Conservation (phyloP, 2,888 invertebrate species). For the Eupelmus urozonus region DNA sequence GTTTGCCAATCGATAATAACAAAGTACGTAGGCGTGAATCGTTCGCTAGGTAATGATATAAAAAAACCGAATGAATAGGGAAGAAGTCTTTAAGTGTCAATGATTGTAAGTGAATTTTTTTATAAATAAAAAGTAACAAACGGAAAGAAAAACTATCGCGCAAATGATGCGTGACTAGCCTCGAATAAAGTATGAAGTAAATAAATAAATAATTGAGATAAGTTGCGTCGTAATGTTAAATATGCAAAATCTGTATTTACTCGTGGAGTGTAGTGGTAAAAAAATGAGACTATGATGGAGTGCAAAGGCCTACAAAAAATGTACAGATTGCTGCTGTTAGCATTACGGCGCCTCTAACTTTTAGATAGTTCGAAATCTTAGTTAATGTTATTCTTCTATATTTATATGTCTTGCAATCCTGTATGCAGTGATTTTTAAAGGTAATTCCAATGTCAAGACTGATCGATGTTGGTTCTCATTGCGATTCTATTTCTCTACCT, state of each 20-base stretch:
- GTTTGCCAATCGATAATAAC: constrained; percentile 56
- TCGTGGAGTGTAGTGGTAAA: constrained; percentile 47
- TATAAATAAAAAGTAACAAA: constrained; percentile 47
- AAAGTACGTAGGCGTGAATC: constrained; percentile 31
- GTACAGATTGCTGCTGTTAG: constrained; percentile 52
- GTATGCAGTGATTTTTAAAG: constrained; percentile 74
- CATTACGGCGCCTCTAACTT: constrained; percentile 55
- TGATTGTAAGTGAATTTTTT: constrained; percentile 56
- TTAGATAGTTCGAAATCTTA: constrained; percentile 61
- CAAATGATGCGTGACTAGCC: constrained; percentile 34
- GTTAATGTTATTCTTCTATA: constrained; percentile 68
- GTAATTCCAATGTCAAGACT: constrained; percentile 76
- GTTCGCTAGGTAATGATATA: constrained; percentile 43
- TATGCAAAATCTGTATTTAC: constrained; percentile 63
- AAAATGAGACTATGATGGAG: constrained; percentile 45
- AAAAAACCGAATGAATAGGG: constrained; percentile 31
- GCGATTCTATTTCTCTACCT: constrained; percentile 63
- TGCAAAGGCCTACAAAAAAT: constrained; percentile 62
- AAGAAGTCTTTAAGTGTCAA: constrained; percentile 54
- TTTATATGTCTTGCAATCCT: constrained; percentile 72
- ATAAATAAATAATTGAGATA: constrained; percentile 46
- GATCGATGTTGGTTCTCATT: constrained; percentile 76
- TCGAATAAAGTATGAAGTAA: constrained; percentile 46
- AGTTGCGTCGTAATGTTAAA: constrained; percentile 54
- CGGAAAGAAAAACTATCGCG: constrained; percentile 34